Evolutionary conservation across 2,797 vertebrate genomes (phyloP).

Genomic region (Acanthurus tractus): DNA sequence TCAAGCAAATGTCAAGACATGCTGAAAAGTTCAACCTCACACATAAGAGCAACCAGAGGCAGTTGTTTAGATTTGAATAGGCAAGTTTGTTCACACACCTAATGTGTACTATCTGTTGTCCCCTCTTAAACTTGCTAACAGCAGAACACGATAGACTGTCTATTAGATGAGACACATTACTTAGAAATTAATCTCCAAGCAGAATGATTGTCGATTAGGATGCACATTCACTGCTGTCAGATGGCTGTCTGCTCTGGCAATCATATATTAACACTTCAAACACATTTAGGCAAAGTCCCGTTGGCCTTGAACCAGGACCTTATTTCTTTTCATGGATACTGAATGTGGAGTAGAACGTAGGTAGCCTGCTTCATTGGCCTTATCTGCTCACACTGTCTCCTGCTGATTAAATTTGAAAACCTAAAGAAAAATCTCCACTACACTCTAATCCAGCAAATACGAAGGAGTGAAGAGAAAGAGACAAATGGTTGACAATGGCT

Average conservation of each 20-base stretch:
- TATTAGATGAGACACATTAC: conserved; percentile 48
- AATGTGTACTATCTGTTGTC: conserved; percentile 42
- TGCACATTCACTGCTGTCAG: conserved; percentile 67
- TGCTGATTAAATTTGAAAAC: conserved; percentile 70
- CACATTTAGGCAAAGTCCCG: conserved; percentile 9
- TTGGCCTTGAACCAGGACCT: conserved; percentile 7
- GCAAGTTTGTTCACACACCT: background rate
- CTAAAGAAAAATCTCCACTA: conserved; percentile 71
- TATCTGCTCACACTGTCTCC: conserved; percentile 39
- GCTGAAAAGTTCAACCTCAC: background rate
- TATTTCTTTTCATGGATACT: conserved; percentile 1
- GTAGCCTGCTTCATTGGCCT: conserved; percentile 28
- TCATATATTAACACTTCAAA: conserved; percentile 55
- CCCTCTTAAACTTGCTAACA: conserved; percentile 62
- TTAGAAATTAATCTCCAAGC: conserved; percentile 61
- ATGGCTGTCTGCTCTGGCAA: conserved; percentile 47
- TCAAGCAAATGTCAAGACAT: background rate
- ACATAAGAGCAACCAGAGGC: background rate
- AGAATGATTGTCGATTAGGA: conserved; percentile 68
- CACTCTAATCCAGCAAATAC: conserved; percentile 73
- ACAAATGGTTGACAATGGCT: conserved; percentile 71
- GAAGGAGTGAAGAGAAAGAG: conserved; percentile 47
- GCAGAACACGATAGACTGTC: conserved; percentile 46
- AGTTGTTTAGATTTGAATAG: background rate
- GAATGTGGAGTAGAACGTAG: conserved; percentile 29